A percentile compares a stretch with the other conserved stretches of the same genome.
Conservation (phyloP, 1,140 invertebrate genomes). For the Monochamus saltuarius region DNA sequence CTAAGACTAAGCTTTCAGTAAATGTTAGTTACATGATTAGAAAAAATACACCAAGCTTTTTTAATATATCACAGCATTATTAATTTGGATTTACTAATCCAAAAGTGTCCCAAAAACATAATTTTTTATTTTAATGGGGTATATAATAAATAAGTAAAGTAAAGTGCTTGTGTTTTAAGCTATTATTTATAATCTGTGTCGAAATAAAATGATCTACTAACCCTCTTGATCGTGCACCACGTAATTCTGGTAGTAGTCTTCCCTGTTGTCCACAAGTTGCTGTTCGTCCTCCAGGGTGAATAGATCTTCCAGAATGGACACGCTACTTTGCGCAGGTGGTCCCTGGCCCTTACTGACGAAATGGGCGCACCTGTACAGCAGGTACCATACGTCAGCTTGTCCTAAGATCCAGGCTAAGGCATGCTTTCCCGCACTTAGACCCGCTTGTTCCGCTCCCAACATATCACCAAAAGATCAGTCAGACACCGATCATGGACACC, state of each 20-base stretch:
- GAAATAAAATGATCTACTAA: neutral
- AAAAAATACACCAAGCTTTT: too few species aligned
- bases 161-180: too few species aligned
- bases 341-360: conserved; percentile 54
- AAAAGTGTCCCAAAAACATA: too few species aligned
- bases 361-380: conserved; percentile 55
- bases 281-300: conserved; percentile 54
- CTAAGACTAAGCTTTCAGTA: too few species aligned
- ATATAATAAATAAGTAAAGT: too few species aligned
- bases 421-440: conserved; percentile 49
- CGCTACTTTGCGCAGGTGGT: conserved; percentile 42
- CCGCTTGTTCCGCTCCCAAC: conserved; percentile 42
- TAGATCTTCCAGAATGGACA: conserved; percentile 56
- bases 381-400: conserved; percentile 52
- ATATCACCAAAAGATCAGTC: conserved; percentile 26
- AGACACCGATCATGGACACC: too few species aligned
- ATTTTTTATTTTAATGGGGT: too few species aligned
- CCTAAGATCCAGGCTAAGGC: conserved; percentile 54
- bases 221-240: neutral
- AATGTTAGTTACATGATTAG: too few species aligned
- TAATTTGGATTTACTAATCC: too few species aligned
- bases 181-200: too few species aligned
- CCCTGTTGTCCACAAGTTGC: conserved; percentile 41
- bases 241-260: conserved; percentile 24
- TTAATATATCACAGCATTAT: too few species aligned